Evolutionary conservation across 2,113 vertebrate species (phyloP).

Genomic region (Peromyscus maniculatus): DNA sequence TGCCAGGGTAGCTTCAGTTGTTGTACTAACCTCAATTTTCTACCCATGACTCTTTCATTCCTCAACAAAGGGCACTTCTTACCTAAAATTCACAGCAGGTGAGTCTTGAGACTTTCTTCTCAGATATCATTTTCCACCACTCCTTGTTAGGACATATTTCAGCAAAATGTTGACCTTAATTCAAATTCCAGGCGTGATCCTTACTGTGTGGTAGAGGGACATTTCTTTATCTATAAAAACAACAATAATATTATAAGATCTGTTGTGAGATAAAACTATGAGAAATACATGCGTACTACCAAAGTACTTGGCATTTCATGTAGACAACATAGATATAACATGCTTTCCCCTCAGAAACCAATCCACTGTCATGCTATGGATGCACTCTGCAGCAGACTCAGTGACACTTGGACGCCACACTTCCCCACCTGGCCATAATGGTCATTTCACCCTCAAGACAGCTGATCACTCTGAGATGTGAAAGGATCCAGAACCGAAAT

Average conservation of each 20-base stretch:
- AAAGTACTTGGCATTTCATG: background rate
- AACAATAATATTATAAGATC: background rate
- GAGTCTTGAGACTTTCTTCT: background rate
- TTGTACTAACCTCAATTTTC: background rate
- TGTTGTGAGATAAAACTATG: conserved; percentile 7
- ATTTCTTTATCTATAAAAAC: conserved; percentile 32
- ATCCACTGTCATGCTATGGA: background rate
- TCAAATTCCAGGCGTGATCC: conserved; percentile 2
- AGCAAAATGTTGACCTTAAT: background rate
- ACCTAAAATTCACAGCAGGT: background rate
- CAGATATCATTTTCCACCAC: background rate
- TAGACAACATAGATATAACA: background rate
- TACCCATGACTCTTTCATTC: background rate
- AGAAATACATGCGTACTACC: background rate
- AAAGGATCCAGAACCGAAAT: background rate
- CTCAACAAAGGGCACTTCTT: background rate
- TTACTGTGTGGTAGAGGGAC: background rate
- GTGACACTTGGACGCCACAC: background rate
- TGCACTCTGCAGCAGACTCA: background rate
- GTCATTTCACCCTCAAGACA: background rate
- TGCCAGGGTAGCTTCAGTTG: background rate
- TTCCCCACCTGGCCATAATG: background rate
- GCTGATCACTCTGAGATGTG: background rate
- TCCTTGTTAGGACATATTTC: conserved; percentile 15
- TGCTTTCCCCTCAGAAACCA: background rate